Conservation (phyloP, 1,140 invertebrate species). For the Pseudomyrmex cubaensis region DNA sequence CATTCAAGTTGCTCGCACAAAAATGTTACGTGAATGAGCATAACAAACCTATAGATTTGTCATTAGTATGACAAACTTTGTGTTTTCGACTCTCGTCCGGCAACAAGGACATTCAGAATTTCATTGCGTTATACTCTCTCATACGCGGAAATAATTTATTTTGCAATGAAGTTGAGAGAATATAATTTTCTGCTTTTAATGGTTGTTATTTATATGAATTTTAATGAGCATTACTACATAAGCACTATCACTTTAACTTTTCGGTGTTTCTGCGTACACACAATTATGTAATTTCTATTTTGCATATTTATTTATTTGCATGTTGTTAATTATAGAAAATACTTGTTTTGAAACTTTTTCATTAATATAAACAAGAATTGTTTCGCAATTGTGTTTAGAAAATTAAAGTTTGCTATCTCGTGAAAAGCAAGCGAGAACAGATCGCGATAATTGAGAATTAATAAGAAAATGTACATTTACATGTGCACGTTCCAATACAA, state of each 20-base stretch:
- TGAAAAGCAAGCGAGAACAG: background rate
- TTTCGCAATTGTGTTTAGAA: background rate
- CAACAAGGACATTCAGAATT: conserved; percentile 12
- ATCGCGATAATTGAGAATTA: background rate
- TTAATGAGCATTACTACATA: conserved; percentile 27
- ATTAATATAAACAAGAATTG: background rate
- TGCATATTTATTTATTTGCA: background rate
- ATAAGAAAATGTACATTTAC: background rate
- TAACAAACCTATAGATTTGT: conserved; percentile 15
- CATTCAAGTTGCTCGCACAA: conserved; percentile 21
- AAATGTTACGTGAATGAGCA: conserved; percentile 41
- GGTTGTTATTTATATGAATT: conserved; percentile 41
- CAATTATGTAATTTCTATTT: conserved; percentile 20
- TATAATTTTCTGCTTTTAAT: conserved; percentile 38
- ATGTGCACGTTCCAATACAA: background rate
- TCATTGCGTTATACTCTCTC: background rate
- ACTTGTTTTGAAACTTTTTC: background rate
- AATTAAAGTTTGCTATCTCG: background rate
- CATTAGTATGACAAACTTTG: background rate
- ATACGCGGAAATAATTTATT: background rate
- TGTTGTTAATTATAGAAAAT: too few relatives aligned
- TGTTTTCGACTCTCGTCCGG: background rate
- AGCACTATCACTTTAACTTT: conserved; percentile 25
- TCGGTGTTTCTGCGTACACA: background rate
- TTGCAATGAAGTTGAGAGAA: background rate